A percentile compares a stretch with the other conserved stretches of the same genome.
phyloP scores from a whole-genome alignment of 2,888 invertebrate species.

The Quadroppia sp. region DNA sequence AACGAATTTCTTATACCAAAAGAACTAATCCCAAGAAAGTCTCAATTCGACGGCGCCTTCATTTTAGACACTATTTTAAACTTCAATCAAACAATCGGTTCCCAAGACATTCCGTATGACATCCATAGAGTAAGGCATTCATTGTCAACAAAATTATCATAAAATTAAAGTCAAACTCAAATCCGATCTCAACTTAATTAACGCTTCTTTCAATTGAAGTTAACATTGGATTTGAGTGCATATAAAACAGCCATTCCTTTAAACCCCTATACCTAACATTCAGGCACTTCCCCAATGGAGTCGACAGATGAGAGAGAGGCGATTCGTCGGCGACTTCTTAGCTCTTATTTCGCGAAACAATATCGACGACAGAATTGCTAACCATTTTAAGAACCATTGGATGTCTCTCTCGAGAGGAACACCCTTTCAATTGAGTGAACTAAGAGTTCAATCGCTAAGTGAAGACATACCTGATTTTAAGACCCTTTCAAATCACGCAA shows the following conservation, averaged over 20 bases:
- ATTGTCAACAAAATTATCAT: not conserved
- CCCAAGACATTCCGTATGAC: slow-evolving; percentile 47
- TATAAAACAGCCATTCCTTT: too few species aligned
- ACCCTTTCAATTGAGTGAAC: slow-evolving; percentile 46
- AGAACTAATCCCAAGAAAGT: slow-evolving; percentile 37
- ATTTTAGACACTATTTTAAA: slow-evolving; percentile 53
- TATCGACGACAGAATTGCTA: slow-evolving; percentile 50
- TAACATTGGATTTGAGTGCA: too few species aligned
- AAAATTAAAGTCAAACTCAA: too few species aligned
- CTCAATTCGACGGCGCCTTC: slow-evolving; percentile 44
- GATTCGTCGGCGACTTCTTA: slow-evolving; percentile 51
- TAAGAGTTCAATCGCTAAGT: slow-evolving; percentile 49
- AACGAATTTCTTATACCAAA: slow-evolving; percentile 50
- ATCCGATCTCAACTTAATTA: too few species aligned
- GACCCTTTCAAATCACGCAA: slow-evolving; percentile 50
- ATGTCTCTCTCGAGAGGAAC: not conserved
- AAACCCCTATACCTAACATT: too few species aligned
- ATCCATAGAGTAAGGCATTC: slow-evolving; percentile 47
- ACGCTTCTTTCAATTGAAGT: too few species aligned
- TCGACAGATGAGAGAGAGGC: slow-evolving; percentile 20
- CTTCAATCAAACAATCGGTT: slow-evolving; percentile 50
- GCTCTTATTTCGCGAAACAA: slow-evolving; percentile 51
- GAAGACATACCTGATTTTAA: slow-evolving; percentile 49
- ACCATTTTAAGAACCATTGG: slow-evolving; percentile 46
- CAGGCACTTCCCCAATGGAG: slow-evolving; percentile 38